Conservation (phyloP, 2,113 vertebrate genomes). For the Vulpes lagopus region DNA sequence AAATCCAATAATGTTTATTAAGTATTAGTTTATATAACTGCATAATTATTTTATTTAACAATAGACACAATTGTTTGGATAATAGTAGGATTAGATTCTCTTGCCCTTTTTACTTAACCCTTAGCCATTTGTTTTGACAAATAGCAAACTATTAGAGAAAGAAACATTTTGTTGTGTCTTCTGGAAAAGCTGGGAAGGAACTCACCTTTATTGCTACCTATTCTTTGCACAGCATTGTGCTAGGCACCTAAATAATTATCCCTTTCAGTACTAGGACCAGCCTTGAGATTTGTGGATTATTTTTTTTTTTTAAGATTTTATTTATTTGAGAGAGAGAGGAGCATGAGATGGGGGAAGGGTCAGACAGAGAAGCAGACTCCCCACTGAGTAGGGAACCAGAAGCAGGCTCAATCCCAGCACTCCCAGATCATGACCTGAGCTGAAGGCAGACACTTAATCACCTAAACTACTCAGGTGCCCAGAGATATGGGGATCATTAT, state of each 20-base stretch:
- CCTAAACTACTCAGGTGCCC: no score
- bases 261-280: neutral
- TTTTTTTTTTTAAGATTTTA: neutral
- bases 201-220: neutral
- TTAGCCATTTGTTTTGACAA: slow-evolving; percentile 29
- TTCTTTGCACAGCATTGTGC: neutral
- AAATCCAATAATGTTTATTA: slow-evolving; percentile 36
- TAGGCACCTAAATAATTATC: neutral
- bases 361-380: no score
- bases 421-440: no score
- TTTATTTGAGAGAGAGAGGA: no score
- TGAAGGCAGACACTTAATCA: no score
- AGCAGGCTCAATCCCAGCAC: no score
- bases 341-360: no score
- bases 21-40: slow-evolving; percentile 32
- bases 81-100: neutral
- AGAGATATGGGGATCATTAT: neutral
- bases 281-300: neutral
- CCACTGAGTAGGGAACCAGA: no score
- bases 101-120: neutral
- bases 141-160: neutral
- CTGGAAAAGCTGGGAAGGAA: neutral
- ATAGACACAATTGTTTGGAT: slow-evolving; percentile 9
- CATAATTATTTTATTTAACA: neutral
- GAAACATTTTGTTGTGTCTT: slow-evolving; percentile 31